Base-by-base conservation (phyloP, 2,113 vertebrate species). In the Anser brachyrhynchus region DNA sequence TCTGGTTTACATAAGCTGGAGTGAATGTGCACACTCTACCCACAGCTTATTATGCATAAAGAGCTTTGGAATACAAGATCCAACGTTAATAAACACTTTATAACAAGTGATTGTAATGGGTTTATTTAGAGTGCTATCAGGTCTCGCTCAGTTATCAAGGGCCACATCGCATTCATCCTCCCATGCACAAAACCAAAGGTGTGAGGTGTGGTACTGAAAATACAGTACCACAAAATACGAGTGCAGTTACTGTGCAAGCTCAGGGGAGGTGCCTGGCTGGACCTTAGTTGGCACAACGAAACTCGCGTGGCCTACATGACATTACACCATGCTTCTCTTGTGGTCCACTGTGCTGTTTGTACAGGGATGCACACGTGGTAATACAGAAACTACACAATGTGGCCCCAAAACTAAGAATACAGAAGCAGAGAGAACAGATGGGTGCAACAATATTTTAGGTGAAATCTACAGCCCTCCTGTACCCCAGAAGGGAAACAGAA, bases 221-320 rank as follows among this genome's bases (percentile, higher is more conserved):
- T 0, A n/a, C n/a, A n/a, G n/a, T n/a, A n/a, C n/a, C n/a, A n/a
- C n/a, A n/a, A n/a, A n/a, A n/a, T n/a, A n/a, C n/a, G 3, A 7
- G 0, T 1, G 1, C 7, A 16, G 0, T 4, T 11, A 37, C n/a
- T 35, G 64, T 19, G 57, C 70, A 78, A 29, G 25, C 73, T 26
- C 46, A 13, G 80, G 37, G 64, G 33, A 11, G 5, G 33, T 33
- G 72, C 4, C 29, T 39, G 74, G 35, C 46, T 66, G 37, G 22
- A 17, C 11, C 52, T 37, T 33, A 21, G 70, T 41, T 54, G 85
- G 46, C 25, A 66, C 43, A 28, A 23, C 1, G 7, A 21, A 43
- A 7, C 25, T 5, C 43, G 0, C 4, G 67, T 0, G 0, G 55
- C 44, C 76, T 4, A 13, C 55, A 12, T 7, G 0, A 0, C 0